Evolutionary conservation across 2,888 invertebrate genomes (phyloP).

Genomic region (Brenthis daphne): DNA sequence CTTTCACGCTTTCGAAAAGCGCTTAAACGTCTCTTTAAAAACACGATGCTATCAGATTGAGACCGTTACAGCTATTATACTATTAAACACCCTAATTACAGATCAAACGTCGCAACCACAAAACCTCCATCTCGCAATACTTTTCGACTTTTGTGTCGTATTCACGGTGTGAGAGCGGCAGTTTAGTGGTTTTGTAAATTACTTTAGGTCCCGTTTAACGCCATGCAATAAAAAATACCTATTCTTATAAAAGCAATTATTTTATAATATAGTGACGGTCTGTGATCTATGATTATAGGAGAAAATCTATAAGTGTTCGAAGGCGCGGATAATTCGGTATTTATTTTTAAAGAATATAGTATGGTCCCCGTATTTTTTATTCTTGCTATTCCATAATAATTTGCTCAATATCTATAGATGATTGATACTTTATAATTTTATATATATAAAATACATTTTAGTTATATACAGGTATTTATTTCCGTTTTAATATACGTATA

Average conservation of each 20-base stretch:
- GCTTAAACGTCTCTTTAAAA: conserved; percentile 55
- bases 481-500: no score
- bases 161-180: conserved; percentile 57
- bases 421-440: no score
- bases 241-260: conserved; percentile 21
- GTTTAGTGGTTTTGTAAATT: conserved; percentile 70
- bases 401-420: no score
- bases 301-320: not conserved
- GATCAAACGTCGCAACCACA: conserved; percentile 77
- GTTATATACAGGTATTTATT: no score
- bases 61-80: conserved; percentile 74
- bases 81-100: conserved; percentile 77
- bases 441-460: no score
- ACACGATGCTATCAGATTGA: conserved; percentile 69
- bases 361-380: no score
- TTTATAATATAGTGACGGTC: conserved; percentile 11
- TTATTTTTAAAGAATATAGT: not conserved
- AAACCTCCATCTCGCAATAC: conserved; percentile 66
- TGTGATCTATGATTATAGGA: conserved; percentile 13
- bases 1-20: conserved; percentile 57
- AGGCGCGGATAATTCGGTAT: not conserved
- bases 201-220: conserved; percentile 55
- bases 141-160: conserved; percentile 70
- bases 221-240: conserved; percentile 29
- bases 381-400: no score